Evolutionary conservation across 2,797 vertebrate genomes (phyloP).

Genomic region (Sarcoramphus papa): DNA sequence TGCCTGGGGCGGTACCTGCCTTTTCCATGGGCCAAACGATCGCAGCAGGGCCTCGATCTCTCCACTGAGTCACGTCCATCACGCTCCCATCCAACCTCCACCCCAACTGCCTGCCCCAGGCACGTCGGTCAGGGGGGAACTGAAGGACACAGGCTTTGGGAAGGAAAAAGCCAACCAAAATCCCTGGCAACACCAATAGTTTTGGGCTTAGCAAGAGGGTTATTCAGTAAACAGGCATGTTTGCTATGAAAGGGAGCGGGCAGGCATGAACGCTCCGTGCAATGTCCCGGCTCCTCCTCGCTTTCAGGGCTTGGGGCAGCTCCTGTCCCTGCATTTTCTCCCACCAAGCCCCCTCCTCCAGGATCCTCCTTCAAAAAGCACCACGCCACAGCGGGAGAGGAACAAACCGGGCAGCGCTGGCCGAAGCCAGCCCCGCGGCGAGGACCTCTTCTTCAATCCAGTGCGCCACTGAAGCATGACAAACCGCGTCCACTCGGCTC

Average conservation of each 20-base stretch:
- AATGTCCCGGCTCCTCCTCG: background rate
- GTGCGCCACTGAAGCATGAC: fast-evolving
- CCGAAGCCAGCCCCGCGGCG: fast-evolving
- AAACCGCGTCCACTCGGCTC: background rate
- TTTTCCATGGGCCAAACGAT: background rate
- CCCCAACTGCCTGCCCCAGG: background rate
- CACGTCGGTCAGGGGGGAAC: fast-evolving
- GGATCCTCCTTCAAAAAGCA: background rate
- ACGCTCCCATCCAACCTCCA: background rate
- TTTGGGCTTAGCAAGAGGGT: background rate
- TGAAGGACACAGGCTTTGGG: background rate
- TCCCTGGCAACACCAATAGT: background rate
- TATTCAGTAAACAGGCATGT: fast-evolving
- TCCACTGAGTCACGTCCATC: background rate
- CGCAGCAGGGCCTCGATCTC: background rate
- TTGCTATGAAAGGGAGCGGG: fast-evolving
- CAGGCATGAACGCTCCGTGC: fast-evolving
- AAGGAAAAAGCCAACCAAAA: background rate
- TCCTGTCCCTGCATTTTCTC: background rate
- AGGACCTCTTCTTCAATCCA: background rate
- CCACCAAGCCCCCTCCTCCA: background rate
- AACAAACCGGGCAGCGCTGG: fast-evolving
- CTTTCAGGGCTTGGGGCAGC: background rate
- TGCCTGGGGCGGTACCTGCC: background rate
- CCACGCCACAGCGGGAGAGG: background rate